Conservation (phyloP, 1,140 invertebrate genomes). For the Eupristina koningsbergeri region DNA sequence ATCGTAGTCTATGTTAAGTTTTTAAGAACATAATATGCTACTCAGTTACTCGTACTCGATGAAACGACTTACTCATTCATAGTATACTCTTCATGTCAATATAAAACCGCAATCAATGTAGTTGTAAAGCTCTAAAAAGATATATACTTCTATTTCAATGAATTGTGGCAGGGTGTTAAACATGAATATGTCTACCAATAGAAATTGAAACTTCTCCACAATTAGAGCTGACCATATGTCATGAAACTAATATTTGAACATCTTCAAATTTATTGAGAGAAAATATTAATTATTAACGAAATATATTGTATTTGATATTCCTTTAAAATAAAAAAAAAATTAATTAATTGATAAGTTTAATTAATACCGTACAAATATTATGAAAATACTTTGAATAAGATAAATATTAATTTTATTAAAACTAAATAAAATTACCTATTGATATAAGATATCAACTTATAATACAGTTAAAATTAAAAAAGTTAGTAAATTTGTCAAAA, state of each 20-base stretch:
- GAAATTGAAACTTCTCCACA: slow-evolving; percentile 10
- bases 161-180: background rate
- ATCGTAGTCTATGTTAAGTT: background rate
- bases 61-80: background rate
- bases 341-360: no score
- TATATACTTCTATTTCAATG: background rate
- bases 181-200: background rate
- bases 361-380: no score
- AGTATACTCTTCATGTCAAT: slow-evolving; percentile 2
- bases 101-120: background rate
- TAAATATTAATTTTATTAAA: no score
- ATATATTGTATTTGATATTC: no score
- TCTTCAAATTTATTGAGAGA: no score
- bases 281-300: no score
- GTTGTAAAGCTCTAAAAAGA: background rate
- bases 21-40: background rate
- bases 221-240: slow-evolving; percentile 11
- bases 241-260: background rate
- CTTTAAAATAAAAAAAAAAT: no score
- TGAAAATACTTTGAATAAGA: no score
- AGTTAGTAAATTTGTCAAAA: no score
- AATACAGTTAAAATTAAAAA: no score
- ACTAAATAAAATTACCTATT: no score
- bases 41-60: background rate
- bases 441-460: no score